Percentiles rank a stretch among this genome's conserved stretches.
Conservation (phyloP, 1,140 invertebrate species). For the Drosophila quadrilineata region DNA sequence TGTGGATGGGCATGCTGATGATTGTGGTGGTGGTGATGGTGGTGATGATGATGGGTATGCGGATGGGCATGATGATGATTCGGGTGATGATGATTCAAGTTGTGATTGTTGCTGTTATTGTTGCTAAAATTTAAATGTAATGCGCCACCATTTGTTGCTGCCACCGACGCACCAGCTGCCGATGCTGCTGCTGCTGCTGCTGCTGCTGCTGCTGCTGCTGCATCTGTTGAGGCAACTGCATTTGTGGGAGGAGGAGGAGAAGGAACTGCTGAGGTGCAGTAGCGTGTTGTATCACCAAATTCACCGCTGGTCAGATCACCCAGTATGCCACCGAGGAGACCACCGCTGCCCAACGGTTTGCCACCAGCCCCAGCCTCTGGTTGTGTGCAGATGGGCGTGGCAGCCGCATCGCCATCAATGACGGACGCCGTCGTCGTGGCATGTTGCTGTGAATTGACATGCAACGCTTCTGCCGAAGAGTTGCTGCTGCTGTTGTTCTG, state of each 20-base stretch:
- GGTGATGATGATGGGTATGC: conserved; percentile 41
- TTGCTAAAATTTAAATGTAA: conserved; percentile 79
- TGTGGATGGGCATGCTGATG: conserved; percentile 28
- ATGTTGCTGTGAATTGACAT: conserved; percentile 49
- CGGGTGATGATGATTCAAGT: conserved; percentile 65
- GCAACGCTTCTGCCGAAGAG: conserved; percentile 37
- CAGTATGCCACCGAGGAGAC: conserved; percentile 69
- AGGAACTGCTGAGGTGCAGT: conserved; percentile 77
- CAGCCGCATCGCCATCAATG: conserved; percentile 74
- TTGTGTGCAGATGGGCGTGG: conserved; percentile 76
- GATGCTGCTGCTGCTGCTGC: conserved; percentile 9
- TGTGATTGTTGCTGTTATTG: conserved; percentile 78
- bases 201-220: conserved; percentile 3
- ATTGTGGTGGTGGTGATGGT: conserved; percentile 24
- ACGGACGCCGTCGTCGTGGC: conserved; percentile 48
- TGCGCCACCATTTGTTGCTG: conserved; percentile 62
- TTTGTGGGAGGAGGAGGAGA: neutral
- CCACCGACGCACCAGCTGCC: conserved; percentile 2
- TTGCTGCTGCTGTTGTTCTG: conserved; percentile 24
- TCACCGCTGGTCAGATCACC: conserved; percentile 77
- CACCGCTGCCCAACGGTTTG: conserved; percentile 67
- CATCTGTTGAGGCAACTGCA: neutral
- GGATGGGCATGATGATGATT: conserved; percentile 50
- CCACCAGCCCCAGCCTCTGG: conserved; percentile 64
- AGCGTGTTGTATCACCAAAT: conserved; percentile 79